Base-by-base conservation (phyloP, 2,113 vertebrate species). In the Zosterops borbonicus region DNA sequence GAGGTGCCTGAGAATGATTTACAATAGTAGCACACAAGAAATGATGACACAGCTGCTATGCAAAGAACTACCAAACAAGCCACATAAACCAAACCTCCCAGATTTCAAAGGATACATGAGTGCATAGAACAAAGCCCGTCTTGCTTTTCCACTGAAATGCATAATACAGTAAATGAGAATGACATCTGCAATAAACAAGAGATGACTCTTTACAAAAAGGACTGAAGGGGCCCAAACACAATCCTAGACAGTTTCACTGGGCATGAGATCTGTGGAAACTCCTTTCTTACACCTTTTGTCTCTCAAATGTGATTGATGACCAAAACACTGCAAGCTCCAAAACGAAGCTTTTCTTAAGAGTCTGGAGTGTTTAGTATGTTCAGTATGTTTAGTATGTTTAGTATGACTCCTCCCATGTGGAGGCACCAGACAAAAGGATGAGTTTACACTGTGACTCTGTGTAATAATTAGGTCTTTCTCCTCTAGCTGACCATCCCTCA, bases 161-260 rank as follows among this genome's bases (percentile, higher is more conserved):
- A 99, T 98, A 92, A 99, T 96, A 74, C 98, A 97, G 64, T 98
- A 94, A 76, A 99, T 98, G 13, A 99, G 98, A 76, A 99, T 47
- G 47, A 92, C 95, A 89, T 99, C 99, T 99, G 98, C 67, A 97
- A 98, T 64, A 88, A 95, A 94, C 20, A 37, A 82, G 69, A 78
- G 49, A 84, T 13, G 0, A 5, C 28, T 69, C 1, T 0, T 95
- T 81, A 94, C 44, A 53, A 37, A 49, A 70, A 4, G 37, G 53
- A 78, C 52, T 20, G 16, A 73, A 62, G 25, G 42, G 46, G 16
- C 16, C 31, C 0, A 28, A 39, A 78, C 74, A 39, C 65, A 92
- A 28, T 17, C 37, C 64, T 37, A 62, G 59, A 27, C 44, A 50
- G 17, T 33, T 67, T 35, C 33, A 74, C 35, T 44, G 55, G 68